A percentile compares a stretch with the other conserved stretches of the same genome.
phyloP scores from a whole-genome alignment of 2,797 vertebrate genomes.

The Tenualosa thibaudeaui region DNA sequence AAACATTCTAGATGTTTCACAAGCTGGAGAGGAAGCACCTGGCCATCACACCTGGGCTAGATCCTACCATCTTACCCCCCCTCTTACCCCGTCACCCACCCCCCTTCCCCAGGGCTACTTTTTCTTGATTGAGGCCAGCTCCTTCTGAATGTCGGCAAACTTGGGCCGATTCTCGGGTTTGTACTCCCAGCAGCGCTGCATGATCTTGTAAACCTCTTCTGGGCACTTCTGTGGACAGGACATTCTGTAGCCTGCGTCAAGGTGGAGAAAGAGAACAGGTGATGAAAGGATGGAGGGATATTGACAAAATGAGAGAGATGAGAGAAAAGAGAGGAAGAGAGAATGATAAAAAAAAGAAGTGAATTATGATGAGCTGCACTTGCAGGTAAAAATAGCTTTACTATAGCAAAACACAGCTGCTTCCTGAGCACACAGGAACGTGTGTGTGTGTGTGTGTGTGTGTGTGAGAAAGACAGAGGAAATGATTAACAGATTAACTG shows the following conservation, averaged over 20 bases:
- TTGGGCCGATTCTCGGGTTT: slow-evolving; percentile 91
- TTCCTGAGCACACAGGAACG: not conserved
- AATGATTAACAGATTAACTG: not conserved
- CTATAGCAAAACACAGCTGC: not conserved
- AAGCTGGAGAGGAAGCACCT: slow-evolving; percentile 52
- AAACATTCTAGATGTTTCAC: slow-evolving; percentile 60
- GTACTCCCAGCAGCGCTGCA: slow-evolving; percentile 96
- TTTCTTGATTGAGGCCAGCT: slow-evolving; percentile 85
- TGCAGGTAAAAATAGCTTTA: not conserved
- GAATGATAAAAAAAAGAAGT: not conserved
- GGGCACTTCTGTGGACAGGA: slow-evolving; percentile 92
- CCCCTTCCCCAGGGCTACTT: slow-evolving; percentile 64
- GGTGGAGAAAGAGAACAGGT: not conserved
- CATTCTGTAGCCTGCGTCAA: slow-evolving; percentile 89
- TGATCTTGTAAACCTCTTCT: slow-evolving; percentile 92
- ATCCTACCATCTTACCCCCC: not conserved
- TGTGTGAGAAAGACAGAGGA: not conserved
- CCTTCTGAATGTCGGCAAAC: slow-evolving; percentile 89
- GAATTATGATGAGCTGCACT: not conserved
- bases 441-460: not conserved
- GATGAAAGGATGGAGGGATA: not conserved
- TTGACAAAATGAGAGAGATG: not conserved
- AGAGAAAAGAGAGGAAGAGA: not conserved
- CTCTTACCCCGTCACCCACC: not conserved
- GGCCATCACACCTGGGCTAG: slow-evolving; percentile 22